A percentile compares a stretch with the other conserved stretches of the same genome.
phyloP scores from a whole-genome alignment of 2,113 vertebrate species.

The Todiramphus saurophagus region DNA sequence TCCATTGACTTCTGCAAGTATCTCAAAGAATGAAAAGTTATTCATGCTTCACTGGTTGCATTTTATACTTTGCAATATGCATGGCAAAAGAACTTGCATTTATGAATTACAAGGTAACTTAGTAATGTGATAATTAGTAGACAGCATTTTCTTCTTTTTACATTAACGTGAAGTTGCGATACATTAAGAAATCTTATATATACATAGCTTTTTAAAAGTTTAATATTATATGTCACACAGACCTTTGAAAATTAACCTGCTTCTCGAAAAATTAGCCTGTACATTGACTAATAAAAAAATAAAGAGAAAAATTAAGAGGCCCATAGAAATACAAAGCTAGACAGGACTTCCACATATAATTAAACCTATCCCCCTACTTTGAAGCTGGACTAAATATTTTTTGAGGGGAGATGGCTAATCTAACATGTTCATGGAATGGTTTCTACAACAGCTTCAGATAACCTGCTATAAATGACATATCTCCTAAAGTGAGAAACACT shows the following conservation, averaged over 20 bases:
- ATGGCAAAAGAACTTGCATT: background rate
- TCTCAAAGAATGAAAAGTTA: background rate
- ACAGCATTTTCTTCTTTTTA: background rate
- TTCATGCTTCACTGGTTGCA: background rate
- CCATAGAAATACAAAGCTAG: background rate
- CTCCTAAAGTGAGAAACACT: background rate
- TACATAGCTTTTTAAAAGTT: background rate
- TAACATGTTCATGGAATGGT: background rate
- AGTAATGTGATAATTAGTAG: background rate
- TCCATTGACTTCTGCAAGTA: background rate
- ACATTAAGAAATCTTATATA: background rate
- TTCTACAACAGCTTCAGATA: background rate
- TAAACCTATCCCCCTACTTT: background rate
- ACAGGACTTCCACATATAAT: background rate
- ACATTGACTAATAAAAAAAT: background rate
- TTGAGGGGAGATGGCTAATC: background rate
- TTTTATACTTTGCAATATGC: background rate
- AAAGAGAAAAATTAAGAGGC: background rate
- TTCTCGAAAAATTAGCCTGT: conserved; percentile 22
- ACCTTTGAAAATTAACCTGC: conserved; percentile 5
- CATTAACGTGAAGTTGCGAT: background rate
- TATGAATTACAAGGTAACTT: background rate
- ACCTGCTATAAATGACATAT: background rate
- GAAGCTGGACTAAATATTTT: background rate
- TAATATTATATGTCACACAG: conserved; percentile 6